Evolutionary conservation across 1,140 invertebrate genomes (phyloP).

Genomic region (Chelonus insularis): DNA sequence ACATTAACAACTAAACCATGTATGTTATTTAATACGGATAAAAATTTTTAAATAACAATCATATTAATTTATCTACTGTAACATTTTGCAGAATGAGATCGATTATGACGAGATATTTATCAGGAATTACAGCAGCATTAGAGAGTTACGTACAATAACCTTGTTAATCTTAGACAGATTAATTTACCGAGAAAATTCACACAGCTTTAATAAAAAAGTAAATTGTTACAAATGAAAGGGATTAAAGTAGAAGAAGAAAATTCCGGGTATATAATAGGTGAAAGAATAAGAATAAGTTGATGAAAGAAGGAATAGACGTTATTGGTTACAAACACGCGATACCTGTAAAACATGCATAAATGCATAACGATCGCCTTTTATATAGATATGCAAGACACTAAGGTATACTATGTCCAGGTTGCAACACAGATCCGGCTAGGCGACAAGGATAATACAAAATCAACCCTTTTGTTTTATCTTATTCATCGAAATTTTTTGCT

Average conservation of each 20-base stretch:
- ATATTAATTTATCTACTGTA: no score
- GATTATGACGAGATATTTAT: no score
- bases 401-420: no score
- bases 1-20: no score
- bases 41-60: no score
- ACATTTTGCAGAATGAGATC: no score
- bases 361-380: constrained; percentile 45
- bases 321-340: constrained; percentile 54
- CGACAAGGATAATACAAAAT: constrained; percentile 38
- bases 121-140: no score
- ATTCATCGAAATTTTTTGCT: background rate
- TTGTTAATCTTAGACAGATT: no score
- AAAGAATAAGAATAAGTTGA: no score
- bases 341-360: constrained; percentile 52
- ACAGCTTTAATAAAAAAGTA: background rate
- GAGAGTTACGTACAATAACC: no score
- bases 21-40: no score
- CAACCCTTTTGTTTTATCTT: constrained; percentile 14
- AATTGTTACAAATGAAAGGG: background rate
- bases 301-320: constrained; percentile 43
- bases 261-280: no score
- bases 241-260: constrained; percentile 9
- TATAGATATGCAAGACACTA: constrained; percentile 45
- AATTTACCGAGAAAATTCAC: background rate
- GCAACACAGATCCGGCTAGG: constrained; percentile 37